Percentiles rank a stretch among this genome's conserved stretches.
These are phyloP conservation scores for Oplegnathus fasciatus DNA, from an alignment of 2,113 vertebrate species.

Conservation along the genomic window DNA sequence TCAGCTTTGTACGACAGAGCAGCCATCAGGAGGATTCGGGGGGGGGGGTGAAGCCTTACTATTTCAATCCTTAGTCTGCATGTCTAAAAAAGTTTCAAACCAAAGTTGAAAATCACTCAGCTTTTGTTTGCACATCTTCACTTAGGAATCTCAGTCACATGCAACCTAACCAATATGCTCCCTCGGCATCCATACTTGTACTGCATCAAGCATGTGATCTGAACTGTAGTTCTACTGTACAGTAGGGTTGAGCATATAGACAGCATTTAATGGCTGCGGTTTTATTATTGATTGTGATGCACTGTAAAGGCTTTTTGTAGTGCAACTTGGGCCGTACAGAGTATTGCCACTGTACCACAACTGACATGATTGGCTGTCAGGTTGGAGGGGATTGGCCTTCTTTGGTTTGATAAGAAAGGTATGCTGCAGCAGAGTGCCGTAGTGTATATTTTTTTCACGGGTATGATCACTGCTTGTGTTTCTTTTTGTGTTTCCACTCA, in stretches of 20 bases:
- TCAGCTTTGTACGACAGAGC: slow-evolving; percentile 60
- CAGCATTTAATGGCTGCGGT: not conserved
- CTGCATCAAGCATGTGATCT: not conserved
- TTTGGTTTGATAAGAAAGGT: not conserved
- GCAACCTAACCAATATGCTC: not conserved
- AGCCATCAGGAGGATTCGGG: slow-evolving; percentile 73
- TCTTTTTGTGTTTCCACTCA: not conserved
- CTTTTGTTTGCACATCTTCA: not conserved
- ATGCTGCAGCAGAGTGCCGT: not conserved
- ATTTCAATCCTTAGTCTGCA: slow-evolving; percentile 57
- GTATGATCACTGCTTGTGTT: not conserved
- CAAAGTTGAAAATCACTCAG: slow-evolving; percentile 11
- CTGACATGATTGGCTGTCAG: not conserved
- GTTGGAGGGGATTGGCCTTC: not conserved
- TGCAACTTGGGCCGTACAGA: not conserved
- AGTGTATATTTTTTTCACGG: too few species aligned
- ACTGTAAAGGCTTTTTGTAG: too few species aligned
- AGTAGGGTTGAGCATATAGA: not conserved
- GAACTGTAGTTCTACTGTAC: not conserved
- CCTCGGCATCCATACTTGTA: not conserved
- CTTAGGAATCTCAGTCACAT: not conserved
- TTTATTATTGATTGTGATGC: not conserved
- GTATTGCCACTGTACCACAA: not conserved
- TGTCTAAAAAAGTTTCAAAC: slow-evolving; percentile 34
- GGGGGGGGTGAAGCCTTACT: slow-evolving; percentile 42